These are phyloP conservation scores for Uromys caudimaculatus DNA, from an alignment of 2,797 vertebrate genomes.

Conservation along the genomic window DNA sequence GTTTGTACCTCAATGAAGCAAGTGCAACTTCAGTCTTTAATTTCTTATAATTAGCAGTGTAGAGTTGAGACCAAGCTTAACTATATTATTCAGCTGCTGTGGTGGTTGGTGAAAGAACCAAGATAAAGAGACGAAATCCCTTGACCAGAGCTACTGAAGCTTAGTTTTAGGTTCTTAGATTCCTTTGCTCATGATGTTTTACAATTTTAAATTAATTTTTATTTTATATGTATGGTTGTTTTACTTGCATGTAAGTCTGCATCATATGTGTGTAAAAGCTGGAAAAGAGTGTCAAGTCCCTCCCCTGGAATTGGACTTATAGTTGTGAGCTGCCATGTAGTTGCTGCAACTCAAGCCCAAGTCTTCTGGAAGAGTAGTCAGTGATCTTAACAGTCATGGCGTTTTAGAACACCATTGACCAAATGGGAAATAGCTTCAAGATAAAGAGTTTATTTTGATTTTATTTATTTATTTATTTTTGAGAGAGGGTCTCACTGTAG, in stretches of 20 bases:
- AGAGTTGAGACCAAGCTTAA: conserved; percentile 20
- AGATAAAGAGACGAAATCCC: conserved; percentile 26
- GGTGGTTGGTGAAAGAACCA: conserved; percentile 20
- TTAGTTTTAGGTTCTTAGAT: conserved; percentile 24
- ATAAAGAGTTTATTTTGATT: background rate
- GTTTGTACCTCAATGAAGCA: conserved; percentile 29
- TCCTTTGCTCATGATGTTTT: conserved; percentile 52
- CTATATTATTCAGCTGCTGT: background rate
- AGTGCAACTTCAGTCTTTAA: conserved; percentile 20
- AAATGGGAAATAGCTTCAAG: background rate
- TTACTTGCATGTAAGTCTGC: background rate
- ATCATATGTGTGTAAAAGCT: background rate
- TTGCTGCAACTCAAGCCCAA: background rate
- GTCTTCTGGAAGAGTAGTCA: background rate
- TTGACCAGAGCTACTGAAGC: background rate
- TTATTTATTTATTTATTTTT: background rate
- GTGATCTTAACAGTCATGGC: background rate
- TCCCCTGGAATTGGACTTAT: background rate
- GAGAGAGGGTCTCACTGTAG: background rate
- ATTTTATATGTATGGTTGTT: background rate
- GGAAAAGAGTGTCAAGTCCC: background rate
- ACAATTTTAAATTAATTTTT: background rate
- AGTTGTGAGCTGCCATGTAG: background rate
- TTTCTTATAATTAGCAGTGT: conserved; percentile 32
- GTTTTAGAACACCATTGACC: background rate